phyloP scores from a whole-genome alignment of 35 echinoderm and acorn worm species.

The Anneissia japonica region DNA sequence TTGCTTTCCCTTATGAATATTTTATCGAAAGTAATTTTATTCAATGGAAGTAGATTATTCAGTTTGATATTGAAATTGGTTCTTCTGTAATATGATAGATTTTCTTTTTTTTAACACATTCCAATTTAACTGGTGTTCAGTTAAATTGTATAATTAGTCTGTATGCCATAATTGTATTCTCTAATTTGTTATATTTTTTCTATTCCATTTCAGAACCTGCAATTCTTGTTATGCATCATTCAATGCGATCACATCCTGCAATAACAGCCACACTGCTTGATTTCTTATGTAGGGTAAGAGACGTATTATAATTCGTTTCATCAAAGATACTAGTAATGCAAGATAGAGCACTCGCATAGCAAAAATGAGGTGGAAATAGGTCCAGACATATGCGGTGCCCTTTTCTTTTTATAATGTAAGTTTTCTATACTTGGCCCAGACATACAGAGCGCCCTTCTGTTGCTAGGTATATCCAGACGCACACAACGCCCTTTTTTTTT shows the following conservation, averaged over 20 bases:
- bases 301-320: no score
- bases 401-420: background rate
- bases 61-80: background rate
- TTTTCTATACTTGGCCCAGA: background rate
- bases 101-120: no score
- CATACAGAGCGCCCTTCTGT: no score
- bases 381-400: background rate
- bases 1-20: no score
- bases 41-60: background rate
- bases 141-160: no score
- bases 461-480: no score
- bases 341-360: no score
- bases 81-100: no score
- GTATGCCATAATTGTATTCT: no score
- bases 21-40: background rate
- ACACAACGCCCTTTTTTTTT: no score
- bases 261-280: conserved; percentile 90
- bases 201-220: conserved; percentile 63
- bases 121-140: no score
- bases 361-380: no score
- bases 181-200: background rate
- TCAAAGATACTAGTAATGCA: background rate
- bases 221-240: conserved; percentile 98
- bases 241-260: conserved; percentile 87
- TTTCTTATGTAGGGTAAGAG: conserved; percentile 96